Evolutionary conservation across 2,888 invertebrate species (phyloP).

Genomic region (Drosophila bunnanda): DNA sequence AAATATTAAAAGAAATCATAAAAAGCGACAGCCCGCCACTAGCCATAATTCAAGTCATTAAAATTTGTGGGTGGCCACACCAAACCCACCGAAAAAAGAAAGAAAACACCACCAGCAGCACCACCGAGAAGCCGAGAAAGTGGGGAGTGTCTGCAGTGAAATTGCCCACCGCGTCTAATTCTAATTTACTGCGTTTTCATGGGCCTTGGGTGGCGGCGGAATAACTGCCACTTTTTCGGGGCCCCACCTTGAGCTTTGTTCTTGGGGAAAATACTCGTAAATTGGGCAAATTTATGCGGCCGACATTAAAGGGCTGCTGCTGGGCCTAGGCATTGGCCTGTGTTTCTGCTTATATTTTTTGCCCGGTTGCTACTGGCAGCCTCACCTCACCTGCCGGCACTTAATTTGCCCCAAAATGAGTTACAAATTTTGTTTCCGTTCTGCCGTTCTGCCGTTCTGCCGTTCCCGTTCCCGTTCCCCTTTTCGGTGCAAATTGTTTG

Average conservation of each 20-base stretch:
- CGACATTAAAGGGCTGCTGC: conserved; percentile 63
- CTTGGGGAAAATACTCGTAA: conserved; percentile 52
- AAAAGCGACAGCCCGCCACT: conserved; percentile 38
- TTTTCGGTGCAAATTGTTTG: conserved; percentile 54
- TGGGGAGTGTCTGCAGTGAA: conserved; percentile 59
- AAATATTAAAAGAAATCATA: conserved; percentile 54
- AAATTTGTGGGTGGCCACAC: conserved; percentile 45
- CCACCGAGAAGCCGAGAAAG: conserved; percentile 21
- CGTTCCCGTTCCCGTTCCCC: neutral
- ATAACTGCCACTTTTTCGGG: conserved; percentile 10
- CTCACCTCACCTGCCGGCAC: conserved; percentile 41
- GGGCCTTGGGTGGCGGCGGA: conserved; percentile 10
- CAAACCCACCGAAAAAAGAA: neutral
- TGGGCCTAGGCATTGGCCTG: conserved; percentile 13
- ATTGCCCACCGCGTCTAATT: conserved; percentile 71
- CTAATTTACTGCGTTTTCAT: conserved; percentile 74
- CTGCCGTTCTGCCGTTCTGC: too few relatives aligned
- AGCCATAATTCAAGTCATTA: conserved; percentile 59
- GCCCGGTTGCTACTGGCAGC: conserved; percentile 31
- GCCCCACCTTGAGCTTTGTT: conserved; percentile 55
- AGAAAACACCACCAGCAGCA: conserved; percentile 12
- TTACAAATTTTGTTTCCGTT: conserved; percentile 66
- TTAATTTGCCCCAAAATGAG: conserved; percentile 65
- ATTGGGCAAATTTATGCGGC: conserved; percentile 69
- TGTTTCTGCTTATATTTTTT: conserved; percentile 3